Evolutionary conservation across 2,888 invertebrate species (phyloP).

Genomic region (Keiferia lycopersicella): DNA sequence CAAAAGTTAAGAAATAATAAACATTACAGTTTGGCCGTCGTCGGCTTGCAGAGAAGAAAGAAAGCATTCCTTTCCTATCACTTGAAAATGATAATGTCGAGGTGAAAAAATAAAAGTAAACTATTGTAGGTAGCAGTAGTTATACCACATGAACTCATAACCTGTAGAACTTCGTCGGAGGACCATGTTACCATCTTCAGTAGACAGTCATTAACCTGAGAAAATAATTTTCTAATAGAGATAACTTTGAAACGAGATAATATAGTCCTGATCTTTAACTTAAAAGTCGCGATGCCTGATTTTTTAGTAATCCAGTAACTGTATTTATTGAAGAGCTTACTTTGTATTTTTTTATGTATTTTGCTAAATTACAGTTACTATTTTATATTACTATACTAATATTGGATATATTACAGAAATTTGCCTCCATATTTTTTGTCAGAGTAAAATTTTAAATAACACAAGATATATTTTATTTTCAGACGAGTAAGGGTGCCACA

Average conservation of each 20-base stretch:
- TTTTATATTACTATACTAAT: too few relatives aligned
- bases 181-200: background rate
- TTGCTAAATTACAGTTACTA: too few relatives aligned
- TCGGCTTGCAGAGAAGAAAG: background rate
- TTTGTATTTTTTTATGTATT: too few relatives aligned
- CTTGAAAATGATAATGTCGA: background rate
- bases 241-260: too few relatives aligned
- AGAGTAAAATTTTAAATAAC: background rate
- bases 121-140: too few relatives aligned
- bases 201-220: background rate
- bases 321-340: background rate
- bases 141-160: too few relatives aligned
- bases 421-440: too few relatives aligned
- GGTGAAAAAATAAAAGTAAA: background rate
- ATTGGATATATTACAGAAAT: too few relatives aligned
- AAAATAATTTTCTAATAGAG: too few relatives aligned
- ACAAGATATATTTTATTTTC: conserved; percentile 44
- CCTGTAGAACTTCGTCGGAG: too few relatives aligned
- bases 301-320: background rate
- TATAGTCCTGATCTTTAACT: too few relatives aligned
- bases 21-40: background rate
- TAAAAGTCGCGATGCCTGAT: background rate
- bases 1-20: background rate
- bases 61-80: background rate
- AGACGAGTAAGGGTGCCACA: conserved; percentile 68